These are phyloP conservation scores for Ceratina japonica DNA, from an alignment of 1,140 invertebrate species.

Conservation along the genomic window DNA sequence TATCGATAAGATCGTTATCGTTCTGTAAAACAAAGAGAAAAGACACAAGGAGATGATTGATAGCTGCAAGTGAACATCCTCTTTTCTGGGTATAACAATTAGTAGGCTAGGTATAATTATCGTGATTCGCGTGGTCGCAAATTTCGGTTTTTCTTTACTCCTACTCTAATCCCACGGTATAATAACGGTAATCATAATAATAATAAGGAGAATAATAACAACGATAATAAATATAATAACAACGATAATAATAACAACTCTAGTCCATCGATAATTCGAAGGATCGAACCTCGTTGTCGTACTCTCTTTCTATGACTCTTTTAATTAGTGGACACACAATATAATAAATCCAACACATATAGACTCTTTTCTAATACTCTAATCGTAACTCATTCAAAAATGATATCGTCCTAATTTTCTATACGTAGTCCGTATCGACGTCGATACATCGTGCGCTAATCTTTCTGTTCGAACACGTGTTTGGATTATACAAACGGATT, in stretches of 20 bases:
- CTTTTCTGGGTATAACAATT: conserved; percentile 49
- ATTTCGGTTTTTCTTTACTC: conserved; percentile 21
- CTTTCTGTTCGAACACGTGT: background rate
- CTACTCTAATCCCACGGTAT: conserved; percentile 41
- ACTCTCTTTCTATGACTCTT: conserved; percentile 45
- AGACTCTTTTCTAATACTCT: conserved; percentile 55
- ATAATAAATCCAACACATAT: conserved; percentile 43
- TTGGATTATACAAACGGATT: no score
- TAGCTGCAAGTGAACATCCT: conserved; percentile 65
- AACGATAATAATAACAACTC: conserved; percentile 23
- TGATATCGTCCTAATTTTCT: conserved; percentile 59
- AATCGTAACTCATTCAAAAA: conserved; percentile 65
- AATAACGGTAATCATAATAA: conserved; percentile 20
- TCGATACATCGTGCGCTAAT: conserved; percentile 25
- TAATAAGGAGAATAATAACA: background rate
- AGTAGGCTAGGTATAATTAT: conserved; percentile 30
- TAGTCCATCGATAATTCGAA: conserved; percentile 34
- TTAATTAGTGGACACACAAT: conserved; percentile 40
- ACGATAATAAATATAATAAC: conserved; percentile 20
- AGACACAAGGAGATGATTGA: conserved; percentile 76
- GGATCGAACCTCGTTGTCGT: conserved; percentile 41
- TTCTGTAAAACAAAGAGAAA: conserved; percentile 79
- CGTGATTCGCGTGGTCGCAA: conserved; percentile 26
- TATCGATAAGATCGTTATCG: conserved; percentile 80
- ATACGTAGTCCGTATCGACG: conserved; percentile 6